Evolutionary conservation across 2,113 vertebrate species (phyloP).

Genomic region (Dermatemys mawii): DNA sequence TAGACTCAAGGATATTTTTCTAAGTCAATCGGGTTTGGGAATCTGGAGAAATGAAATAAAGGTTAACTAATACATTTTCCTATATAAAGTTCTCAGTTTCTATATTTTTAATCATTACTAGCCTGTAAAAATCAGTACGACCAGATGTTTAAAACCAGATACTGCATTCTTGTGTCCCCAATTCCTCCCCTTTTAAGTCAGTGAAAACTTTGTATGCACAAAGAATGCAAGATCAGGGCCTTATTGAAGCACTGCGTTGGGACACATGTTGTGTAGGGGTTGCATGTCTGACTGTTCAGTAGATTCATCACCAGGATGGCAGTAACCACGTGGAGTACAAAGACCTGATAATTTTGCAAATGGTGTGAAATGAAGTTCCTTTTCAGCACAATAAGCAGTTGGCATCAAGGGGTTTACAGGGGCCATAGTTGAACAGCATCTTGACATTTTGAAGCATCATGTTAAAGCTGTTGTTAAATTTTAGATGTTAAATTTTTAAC

Average conservation of each 20-base stretch:
- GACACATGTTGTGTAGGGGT: too few species aligned
- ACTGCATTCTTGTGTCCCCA: neutral
- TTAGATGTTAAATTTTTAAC: too few species aligned
- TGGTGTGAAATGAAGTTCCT: neutral
- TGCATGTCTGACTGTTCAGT: rapidly evolving
- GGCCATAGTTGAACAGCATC: neutral
- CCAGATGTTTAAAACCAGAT: neutral
- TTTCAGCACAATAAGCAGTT: neutral
- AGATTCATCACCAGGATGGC: neutral
- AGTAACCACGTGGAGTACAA: neutral
- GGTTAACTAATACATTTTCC: conserved; percentile 70
- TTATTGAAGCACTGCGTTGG: neutral
- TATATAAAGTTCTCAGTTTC: conserved; percentile 37
- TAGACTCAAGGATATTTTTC: conserved; percentile 73
- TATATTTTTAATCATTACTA: conserved; percentile 17
- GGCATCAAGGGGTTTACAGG: neutral
- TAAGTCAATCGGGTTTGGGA: conserved; percentile 68
- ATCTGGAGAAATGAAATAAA: conserved; percentile 73
- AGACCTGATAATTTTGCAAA: neutral
- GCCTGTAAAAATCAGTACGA: neutral
- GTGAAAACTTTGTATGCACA: neutral
- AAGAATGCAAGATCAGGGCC: neutral
- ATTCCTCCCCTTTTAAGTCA: neutral
- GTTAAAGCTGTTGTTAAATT: too few species aligned
- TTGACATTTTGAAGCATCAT: neutral